Percentiles rank a stretch among this genome's conserved stretches.
These are phyloP conservation scores for Pseudococcus jackbeardsleyi DNA, from an alignment of 2,888 invertebrate species.

Conservation along the genomic window DNA sequence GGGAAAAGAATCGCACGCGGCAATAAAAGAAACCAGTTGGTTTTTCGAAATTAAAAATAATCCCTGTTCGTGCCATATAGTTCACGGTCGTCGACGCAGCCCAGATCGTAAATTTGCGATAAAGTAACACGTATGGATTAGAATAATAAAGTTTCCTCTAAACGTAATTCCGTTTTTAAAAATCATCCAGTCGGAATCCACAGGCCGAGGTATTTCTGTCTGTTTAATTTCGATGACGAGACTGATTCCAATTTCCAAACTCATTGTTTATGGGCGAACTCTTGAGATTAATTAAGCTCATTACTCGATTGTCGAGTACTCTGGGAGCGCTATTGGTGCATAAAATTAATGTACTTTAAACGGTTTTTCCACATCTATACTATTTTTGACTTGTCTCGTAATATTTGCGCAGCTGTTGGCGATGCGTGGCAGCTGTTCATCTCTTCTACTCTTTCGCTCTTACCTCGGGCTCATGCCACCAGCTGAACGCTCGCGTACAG, in stretches of 20 bases:
- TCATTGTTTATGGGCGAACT: not conserved
- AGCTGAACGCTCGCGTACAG: conserved; percentile 57
- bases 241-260: not conserved
- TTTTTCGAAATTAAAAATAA: conserved; percentile 26
- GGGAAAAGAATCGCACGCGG: not conserved
- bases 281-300: conserved; percentile 35
- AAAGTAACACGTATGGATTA: not conserved
- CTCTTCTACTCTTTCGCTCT: not conserved
- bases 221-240: not conserved
- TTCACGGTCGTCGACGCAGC: not conserved
- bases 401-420: conserved; percentile 59
- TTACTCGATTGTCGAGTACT: not conserved
- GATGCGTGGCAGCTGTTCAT: conserved; percentile 47
- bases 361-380: conserved; percentile 44
- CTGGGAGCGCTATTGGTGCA: conserved; percentile 15
- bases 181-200: not conserved
- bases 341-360: conserved; percentile 61
- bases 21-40: conserved; percentile 46
- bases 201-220: not conserved
- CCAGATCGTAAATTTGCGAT: conserved; percentile 48
- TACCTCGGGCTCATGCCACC: not conserved
- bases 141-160: not conserved
- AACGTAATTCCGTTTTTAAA: not conserved
- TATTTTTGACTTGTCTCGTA: conserved; percentile 60
- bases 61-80: not conserved